These are phyloP conservation scores for Heliconius hortense DNA, from an alignment of 2,888 invertebrate genomes.

Conservation along the genomic window DNA sequence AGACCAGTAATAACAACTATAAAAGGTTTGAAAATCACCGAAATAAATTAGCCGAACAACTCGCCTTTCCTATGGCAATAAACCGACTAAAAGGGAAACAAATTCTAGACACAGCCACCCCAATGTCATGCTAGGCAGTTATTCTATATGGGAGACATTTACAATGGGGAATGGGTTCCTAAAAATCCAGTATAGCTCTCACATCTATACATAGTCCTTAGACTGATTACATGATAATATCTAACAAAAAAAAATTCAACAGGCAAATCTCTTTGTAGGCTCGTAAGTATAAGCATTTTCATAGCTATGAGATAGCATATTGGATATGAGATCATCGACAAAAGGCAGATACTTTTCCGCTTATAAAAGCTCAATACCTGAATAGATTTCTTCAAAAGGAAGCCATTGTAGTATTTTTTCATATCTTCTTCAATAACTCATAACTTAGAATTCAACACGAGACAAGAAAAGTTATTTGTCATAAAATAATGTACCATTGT, in stretches of 20 bases:
- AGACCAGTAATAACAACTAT: too few species aligned
- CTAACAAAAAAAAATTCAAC: neutral
- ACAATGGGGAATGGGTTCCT: too few species aligned
- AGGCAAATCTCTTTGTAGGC: neutral
- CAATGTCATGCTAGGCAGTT: too few species aligned
- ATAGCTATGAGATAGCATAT: conserved; percentile 12
- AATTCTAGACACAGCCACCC: too few species aligned
- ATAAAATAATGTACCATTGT: neutral
- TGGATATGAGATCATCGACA: conserved; percentile 43
- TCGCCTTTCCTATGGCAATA: too few species aligned
- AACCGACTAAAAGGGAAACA: too few species aligned
- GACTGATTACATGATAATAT: too few species aligned
- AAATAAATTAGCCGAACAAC: too few species aligned
- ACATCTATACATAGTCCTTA: too few species aligned
- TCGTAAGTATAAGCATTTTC: neutral
- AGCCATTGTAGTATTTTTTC: conserved; percentile 47
- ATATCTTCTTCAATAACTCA: conserved; percentile 23
- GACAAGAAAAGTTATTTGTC: neutral
- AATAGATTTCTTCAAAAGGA: conserved; percentile 45
- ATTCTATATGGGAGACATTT: too few species aligned
- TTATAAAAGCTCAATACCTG: conserved; percentile 27
- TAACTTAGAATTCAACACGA: neutral
- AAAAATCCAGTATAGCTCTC: too few species aligned
- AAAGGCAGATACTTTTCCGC: conserved; percentile 41
- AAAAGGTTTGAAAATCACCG: too few species aligned